Evolutionary conservation across 2,888 invertebrate genomes (phyloP).

Genomic region (Quadroppia sp.): DNA sequence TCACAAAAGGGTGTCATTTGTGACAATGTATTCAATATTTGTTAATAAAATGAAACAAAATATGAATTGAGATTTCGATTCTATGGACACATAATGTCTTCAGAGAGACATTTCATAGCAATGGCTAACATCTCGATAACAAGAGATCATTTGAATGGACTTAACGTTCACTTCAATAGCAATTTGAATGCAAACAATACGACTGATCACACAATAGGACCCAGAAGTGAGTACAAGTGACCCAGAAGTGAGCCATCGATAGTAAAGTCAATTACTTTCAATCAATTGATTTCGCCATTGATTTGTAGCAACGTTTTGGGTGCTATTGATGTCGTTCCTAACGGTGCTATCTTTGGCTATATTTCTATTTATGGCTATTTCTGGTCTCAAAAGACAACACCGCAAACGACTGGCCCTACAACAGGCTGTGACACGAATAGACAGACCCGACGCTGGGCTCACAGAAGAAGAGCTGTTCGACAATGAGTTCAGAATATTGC

Average conservation of each 20-base stretch:
- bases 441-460: not conserved
- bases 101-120: not conserved
- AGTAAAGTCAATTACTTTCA: too few relatives aligned
- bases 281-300: too few relatives aligned
- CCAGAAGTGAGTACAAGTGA: conserved; percentile 20
- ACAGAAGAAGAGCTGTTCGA: not conserved
- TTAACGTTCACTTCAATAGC: not conserved
- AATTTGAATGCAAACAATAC: not conserved
- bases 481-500: not conserved
- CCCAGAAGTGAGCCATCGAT: conserved; percentile 3
- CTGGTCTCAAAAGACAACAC: not conserved
- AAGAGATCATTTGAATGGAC: not conserved
- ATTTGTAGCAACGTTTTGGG: not conserved
- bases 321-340: not conserved
- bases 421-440: not conserved
- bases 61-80: not conserved
- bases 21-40: not conserved
- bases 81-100: not conserved
- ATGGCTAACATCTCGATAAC: not conserved
- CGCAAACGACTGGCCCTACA: not conserved
- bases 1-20: not conserved
- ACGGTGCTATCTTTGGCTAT: not conserved
- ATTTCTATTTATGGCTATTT: not conserved
- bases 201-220: not conserved
- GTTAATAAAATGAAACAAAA: not conserved